These are phyloP conservation scores for Heliothis virescens DNA, from an alignment of 1,140 invertebrate species.

Conservation along the genomic window DNA sequence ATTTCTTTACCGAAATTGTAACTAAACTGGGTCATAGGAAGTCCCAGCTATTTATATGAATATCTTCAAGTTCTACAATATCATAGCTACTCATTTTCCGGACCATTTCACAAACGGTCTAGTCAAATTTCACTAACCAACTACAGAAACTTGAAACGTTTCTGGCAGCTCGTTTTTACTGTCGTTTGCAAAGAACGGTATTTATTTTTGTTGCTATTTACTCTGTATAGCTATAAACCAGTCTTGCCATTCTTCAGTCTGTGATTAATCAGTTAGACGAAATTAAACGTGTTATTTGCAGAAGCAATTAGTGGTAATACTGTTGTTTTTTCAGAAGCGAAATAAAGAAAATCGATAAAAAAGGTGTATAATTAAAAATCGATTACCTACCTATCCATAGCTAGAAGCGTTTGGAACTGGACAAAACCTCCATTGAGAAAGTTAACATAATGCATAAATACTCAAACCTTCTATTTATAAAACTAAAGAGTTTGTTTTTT, in stretches of 20 bases:
- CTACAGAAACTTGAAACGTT: constrained; percentile 61
- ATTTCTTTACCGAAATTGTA: too few relatives aligned
- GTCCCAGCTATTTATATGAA: neutral
- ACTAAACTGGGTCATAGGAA: too few relatives aligned
- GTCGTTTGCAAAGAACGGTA: constrained; percentile 60
- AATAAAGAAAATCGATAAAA: too few relatives aligned
- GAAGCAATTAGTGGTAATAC: neutral
- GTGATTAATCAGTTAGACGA: constrained; percentile 1
- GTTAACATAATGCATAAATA: too few relatives aligned
- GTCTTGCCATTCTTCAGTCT: neutral
- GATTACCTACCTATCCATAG: too few relatives aligned
- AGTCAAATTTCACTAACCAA: constrained; percentile 45
- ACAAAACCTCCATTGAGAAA: too few relatives aligned
- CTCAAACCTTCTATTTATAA: too few relatives aligned
- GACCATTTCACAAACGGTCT: neutral
- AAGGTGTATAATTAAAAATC: too few relatives aligned
- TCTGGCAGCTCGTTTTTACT: constrained; percentile 67
- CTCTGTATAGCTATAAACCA: constrained; percentile 26
- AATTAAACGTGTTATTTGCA: neutral
- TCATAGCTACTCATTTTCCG: neutral
- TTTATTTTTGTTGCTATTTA: constrained; percentile 42
- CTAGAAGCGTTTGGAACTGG: too few relatives aligned
- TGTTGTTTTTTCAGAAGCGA: too few relatives aligned
- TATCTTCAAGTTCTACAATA: neutral
- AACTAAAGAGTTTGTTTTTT: too few relatives aligned